A percentile compares a stretch with the other conserved stretches of the same genome.
Evolutionary conservation across 2,113 vertebrate genomes (phyloP).

Genomic region (Anolis sagrei): DNA sequence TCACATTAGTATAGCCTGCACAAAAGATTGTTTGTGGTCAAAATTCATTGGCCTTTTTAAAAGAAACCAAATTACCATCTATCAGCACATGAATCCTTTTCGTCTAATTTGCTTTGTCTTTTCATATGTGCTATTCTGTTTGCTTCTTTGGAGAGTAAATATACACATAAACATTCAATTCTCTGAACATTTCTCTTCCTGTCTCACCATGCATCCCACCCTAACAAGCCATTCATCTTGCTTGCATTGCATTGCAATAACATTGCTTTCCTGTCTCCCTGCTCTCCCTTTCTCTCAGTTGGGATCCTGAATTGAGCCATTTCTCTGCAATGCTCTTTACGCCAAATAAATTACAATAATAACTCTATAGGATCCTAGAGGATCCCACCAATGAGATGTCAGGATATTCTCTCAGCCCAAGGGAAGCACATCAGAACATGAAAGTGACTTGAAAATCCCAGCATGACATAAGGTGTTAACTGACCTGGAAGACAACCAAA

Average conservation of each 20-base stretch:
- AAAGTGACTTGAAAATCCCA: slow-evolving; percentile 65
- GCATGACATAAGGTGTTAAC: slow-evolving; percentile 54
- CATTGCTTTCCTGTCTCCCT: no score
- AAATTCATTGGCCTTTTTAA: no score
- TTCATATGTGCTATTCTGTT: no score
- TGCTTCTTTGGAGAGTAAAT: no score
- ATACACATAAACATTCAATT: no score
- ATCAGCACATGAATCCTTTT: no score
- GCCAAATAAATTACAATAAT: slow-evolving; percentile 38
- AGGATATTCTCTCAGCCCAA: slow-evolving; percentile 51
- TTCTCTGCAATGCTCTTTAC: neutral
- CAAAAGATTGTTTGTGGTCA: no score
- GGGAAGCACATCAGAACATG: slow-evolving; percentile 62
- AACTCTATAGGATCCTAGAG: neutral
- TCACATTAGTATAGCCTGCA: no score
- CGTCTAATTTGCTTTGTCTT: no score
- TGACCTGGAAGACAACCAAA: slow-evolving; percentile 60
- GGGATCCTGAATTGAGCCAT: neutral
- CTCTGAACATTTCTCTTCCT: neutral
- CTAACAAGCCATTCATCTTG: neutral
- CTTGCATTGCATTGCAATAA: neutral
- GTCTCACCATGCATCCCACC: neutral
- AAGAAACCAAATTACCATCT: no score
- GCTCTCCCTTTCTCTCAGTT: neutral
- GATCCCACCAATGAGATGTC: slow-evolving; percentile 28